phyloP scores from a whole-genome alignment of 2,888 invertebrate genomes.

The Stegophylla sp. region DNA sequence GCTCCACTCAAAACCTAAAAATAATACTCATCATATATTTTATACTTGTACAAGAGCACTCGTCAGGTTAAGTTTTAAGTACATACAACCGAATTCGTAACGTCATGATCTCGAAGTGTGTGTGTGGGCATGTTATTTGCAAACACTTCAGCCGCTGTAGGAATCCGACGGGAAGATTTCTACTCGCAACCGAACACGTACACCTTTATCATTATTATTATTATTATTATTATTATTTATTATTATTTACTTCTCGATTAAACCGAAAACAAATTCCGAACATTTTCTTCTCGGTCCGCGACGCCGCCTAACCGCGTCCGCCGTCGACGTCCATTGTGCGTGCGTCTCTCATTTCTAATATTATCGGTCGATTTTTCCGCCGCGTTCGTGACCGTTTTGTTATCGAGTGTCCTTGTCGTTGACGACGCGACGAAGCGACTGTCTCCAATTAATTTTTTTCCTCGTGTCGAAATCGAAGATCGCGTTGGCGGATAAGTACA shows the following conservation, averaged over 20 bases:
- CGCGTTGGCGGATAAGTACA: neutral
- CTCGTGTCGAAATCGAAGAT: conserved; percentile 28
- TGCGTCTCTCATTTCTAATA: conserved; percentile 38
- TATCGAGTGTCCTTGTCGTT: neutral
- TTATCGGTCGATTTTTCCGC: conserved; percentile 39
- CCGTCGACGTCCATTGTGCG: no score
- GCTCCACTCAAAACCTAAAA: no score
- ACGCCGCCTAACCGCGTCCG: conserved; percentile 13
- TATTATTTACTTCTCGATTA: conserved; percentile 26
- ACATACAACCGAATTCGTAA: conserved; percentile 4
- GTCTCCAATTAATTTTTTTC: neutral
- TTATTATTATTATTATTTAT: no score
- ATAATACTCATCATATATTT: no score
- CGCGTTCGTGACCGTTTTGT: conserved; percentile 55
- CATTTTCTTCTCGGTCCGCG: conserved; percentile 13
- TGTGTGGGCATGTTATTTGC: neutral
- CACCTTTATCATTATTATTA: conserved; percentile 30
- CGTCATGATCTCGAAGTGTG: neutral
- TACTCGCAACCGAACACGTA: conserved; percentile 25
- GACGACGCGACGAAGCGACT: no score
- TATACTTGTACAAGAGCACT: no score
- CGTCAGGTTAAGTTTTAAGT: no score
- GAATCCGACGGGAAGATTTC: conserved; percentile 13
- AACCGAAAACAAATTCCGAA: conserved; percentile 44
- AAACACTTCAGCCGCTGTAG: no score